Evolutionary conservation across 2,888 invertebrate species (phyloP).

Genomic region (Callinectes sapidus): DNA sequence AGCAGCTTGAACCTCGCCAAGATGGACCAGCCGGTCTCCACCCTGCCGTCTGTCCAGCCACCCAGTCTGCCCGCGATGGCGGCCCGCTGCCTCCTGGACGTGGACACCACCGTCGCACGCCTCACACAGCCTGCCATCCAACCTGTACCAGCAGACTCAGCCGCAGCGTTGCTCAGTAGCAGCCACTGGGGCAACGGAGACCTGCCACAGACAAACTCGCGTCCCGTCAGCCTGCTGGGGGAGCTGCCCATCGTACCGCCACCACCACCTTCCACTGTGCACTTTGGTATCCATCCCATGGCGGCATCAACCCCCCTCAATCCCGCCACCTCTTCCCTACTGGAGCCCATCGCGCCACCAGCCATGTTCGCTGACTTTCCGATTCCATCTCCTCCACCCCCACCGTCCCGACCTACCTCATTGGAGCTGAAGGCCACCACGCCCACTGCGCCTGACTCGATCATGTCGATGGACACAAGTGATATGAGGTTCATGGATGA

Average conservation of each 20-base stretch:
- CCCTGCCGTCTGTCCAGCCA: conserved; percentile 48
- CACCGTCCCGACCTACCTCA: conserved; percentile 77
- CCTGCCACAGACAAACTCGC: not conserved
- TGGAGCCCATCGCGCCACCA: conserved; percentile 67
- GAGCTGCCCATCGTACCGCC: conserved; percentile 68
- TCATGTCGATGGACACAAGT: conserved; percentile 87
- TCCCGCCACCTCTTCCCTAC: conserved; percentile 38
- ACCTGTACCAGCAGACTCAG: conserved; percentile 78
- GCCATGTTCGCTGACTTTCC: conserved; percentile 71
- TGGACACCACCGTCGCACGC: conserved; percentile 76
- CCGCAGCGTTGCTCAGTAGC: conserved; percentile 79
- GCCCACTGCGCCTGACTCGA: conserved; percentile 83
- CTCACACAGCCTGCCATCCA: conserved; percentile 73
- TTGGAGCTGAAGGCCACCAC: conserved; percentile 41
- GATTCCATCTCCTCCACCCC: conserved; percentile 78
- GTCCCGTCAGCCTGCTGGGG: conserved; percentile 18
- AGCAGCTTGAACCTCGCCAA: conserved; percentile 70
- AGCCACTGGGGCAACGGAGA: conserved; percentile 40
- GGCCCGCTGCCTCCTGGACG: conserved; percentile 79
- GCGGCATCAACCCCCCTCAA: conserved; percentile 64
- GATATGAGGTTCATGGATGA: conserved; percentile 94
- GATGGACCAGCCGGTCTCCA: conserved; percentile 72
- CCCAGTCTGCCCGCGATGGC: conserved; percentile 57
- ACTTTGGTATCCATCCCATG: conserved; percentile 46
- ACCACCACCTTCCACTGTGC: conserved; percentile 44